Base-by-base conservation (phyloP, 2,797 vertebrate genomes). In the Acridotheres tristis region DNA sequence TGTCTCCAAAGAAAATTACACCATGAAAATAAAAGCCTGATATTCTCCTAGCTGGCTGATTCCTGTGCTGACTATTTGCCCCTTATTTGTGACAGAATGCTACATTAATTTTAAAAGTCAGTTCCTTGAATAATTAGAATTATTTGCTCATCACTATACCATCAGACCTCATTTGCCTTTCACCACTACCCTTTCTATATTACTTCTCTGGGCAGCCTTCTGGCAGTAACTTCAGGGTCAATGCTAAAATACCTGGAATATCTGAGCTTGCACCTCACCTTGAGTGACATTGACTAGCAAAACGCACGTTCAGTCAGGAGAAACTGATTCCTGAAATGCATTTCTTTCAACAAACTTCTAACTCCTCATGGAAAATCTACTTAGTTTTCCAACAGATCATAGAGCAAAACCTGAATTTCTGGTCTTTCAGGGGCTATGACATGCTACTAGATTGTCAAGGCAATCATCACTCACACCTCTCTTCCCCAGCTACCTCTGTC, bases 191-290 rank as follows among this genome's bases (percentile, higher is more conserved):
- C 29, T 72, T 72, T n/a, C 45, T 27, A 5, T 40, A 32, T 13
- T 34, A 26, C 19, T 62, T 71, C n/a, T 78, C 38, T 27, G 48
- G 7, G 43, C 17, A 21, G 1, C 4, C 21, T 68, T 54, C 54
- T 62, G n/a, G 10, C 27, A 76, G 8, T 45, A 62, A 78, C 10
- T 65, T 83, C 58, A 62, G 32, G 19, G 10, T 77, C 25, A n/a
- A 1, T 17, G 30, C 5, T 45, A 42, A 78, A 85, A 66, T 1
- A 8, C 5, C 13, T 43, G 23, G 11, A 50, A 73, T 2, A 0
- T 40, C 25, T 67, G 53, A 78, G 42, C 30, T 63, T 67, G 9
- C n/a, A 59, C 12, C 32, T 79, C 69, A 90, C 16, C 3, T 38
- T 29, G 9, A 73, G 16, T 3, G 32, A 45, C 5, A 48, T 3